Conservation (phyloP, 2,113 vertebrate species). For the Synodontis membranacea region DNA sequence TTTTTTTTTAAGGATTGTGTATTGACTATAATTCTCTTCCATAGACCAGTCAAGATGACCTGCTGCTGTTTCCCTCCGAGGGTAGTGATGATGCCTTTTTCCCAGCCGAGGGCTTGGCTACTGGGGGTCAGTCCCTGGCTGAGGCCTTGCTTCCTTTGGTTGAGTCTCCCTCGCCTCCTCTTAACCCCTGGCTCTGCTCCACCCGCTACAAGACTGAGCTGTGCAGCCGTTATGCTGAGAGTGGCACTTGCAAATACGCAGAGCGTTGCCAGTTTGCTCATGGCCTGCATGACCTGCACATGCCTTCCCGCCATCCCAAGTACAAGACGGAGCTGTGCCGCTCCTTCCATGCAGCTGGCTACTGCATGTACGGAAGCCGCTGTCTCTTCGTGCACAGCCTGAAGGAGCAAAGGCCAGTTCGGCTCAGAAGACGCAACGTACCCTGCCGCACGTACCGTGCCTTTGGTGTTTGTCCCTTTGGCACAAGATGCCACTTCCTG, state of each 20-base stretch:
- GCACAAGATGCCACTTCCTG: slow-evolving; percentile 71
- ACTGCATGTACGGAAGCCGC: slow-evolving; percentile 75
- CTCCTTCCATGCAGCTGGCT: slow-evolving; percentile 69
- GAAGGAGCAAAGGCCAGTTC: slow-evolving; percentile 66
- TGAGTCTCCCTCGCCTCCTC: slow-evolving; percentile 48
- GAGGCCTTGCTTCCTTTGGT: slow-evolving; percentile 69
- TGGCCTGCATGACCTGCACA: slow-evolving; percentile 75
- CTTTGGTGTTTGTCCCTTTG: slow-evolving; percentile 71
- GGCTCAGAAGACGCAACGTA: slow-evolving; percentile 56
- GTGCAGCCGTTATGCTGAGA: slow-evolving; percentile 72
- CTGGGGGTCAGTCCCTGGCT: slow-evolving; percentile 58
- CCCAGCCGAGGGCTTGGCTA: slow-evolving; percentile 34
- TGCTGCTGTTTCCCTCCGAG: slow-evolving; percentile 63
- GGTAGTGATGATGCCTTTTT: slow-evolving; percentile 61
- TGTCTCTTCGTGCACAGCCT: slow-evolving; percentile 75
- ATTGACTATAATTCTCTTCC: background rate
- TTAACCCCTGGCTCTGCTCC: slow-evolving; percentile 68
- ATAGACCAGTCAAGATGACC: slow-evolving; percentile 63
- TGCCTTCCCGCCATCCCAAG: slow-evolving; percentile 76
- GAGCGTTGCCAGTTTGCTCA: slow-evolving; percentile 79
- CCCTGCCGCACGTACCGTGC: slow-evolving; percentile 69
- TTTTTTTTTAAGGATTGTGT: background rate
- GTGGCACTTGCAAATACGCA: slow-evolving; percentile 71
- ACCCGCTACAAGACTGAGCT: slow-evolving; percentile 79
- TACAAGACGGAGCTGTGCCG: slow-evolving; percentile 79